Conservation (phyloP, 2,888 invertebrate genomes). For the Cosmorhoe ocellata region DNA sequence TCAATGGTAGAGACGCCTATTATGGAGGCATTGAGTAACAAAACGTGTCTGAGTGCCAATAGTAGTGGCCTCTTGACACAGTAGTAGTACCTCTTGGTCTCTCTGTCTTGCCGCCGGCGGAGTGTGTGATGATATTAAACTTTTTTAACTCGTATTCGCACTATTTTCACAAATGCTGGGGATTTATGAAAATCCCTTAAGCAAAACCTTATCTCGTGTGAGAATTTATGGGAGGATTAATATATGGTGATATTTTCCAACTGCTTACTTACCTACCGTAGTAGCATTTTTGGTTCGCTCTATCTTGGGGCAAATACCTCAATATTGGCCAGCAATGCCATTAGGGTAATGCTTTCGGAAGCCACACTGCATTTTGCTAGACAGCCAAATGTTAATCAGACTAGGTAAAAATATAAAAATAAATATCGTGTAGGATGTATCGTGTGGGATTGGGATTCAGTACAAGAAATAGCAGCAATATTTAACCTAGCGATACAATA, state of each 20-base stretch:
- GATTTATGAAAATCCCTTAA: constrained; percentile 9
- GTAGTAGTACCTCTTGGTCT: background rate
- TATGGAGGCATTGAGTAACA: constrained; percentile 16
- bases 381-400: no score
- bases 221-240: constrained; percentile 4
- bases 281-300: no score
- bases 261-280: background rate
- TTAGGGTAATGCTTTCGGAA: no score
- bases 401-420: no score
- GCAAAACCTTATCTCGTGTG: constrained; percentile 5
- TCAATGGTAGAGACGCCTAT: background rate
- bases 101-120: constrained; percentile 5
- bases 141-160: constrained; percentile 16
- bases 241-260: background rate
- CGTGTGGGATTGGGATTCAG: background rate
- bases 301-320: no score
- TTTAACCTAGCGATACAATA: constrained; percentile 12
- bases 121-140: constrained; percentile 23
- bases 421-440: no score
- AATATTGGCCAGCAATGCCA: no score
- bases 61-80: constrained; percentile 10
- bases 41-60: constrained; percentile 19
- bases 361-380: no score
- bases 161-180: constrained; percentile 3
- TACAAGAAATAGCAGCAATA: constrained; percentile 4